A percentile compares a stretch with the other conserved stretches of the same genome.
Evolutionary conservation across 2,888 invertebrate genomes (phyloP).

Genomic region (Heliconius charithonia): DNA sequence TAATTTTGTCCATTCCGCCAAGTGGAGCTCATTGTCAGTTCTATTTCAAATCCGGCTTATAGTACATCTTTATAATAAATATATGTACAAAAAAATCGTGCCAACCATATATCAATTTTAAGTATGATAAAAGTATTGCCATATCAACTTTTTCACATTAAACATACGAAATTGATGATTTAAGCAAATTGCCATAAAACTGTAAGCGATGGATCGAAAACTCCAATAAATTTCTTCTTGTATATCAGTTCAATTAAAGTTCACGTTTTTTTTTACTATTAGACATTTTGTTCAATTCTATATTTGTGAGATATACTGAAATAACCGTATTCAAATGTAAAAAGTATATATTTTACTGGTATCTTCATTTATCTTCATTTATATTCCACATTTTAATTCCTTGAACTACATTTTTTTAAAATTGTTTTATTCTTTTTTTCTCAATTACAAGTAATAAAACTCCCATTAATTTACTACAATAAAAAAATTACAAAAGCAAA

Average conservation of each 20-base stretch:
- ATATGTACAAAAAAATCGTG: no score
- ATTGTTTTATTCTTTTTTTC: no score
- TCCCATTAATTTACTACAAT: no score
- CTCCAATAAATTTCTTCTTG: constrained; percentile 23
- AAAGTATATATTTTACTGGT: neutral
- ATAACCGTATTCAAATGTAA: neutral
- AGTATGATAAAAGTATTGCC: neutral
- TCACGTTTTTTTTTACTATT: constrained; percentile 11
- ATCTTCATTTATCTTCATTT: neutral
- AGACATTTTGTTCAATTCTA: neutral
- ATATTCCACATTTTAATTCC: neutral
- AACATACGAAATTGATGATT: constrained; percentile 23
- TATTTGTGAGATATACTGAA: neutral
- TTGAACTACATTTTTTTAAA: no score
- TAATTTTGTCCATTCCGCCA: no score
- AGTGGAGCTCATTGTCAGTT: no score
- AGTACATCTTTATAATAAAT: no score
- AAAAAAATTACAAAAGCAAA: no score
- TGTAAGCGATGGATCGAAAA: constrained; percentile 29
- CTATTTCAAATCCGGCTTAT: no score
- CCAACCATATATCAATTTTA: neutral
- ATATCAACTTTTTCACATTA: constrained; percentile 13
- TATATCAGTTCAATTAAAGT: constrained; percentile 22
- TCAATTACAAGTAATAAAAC: no score
- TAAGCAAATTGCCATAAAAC: constrained; percentile 32